Evolutionary conservation across 2,888 invertebrate species (phyloP).

Genomic region (Tetropium fuscum): DNA sequence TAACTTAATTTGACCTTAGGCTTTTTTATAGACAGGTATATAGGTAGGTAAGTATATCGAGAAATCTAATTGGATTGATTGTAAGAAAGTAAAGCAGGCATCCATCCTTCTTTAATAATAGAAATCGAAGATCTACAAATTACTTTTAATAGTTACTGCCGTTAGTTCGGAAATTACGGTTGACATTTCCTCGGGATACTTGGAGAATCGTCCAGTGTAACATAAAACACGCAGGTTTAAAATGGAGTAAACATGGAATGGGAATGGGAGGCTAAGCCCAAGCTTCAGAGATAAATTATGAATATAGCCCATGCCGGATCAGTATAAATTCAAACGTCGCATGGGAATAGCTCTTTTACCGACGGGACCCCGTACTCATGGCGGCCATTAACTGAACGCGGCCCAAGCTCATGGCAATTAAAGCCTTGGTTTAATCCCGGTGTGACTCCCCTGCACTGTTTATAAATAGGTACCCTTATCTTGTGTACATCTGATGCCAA

Average conservation of each 20-base stretch:
- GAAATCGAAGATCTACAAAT: no score
- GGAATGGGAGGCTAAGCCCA: constrained; percentile 22
- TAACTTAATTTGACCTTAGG: no score
- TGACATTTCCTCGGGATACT: constrained; percentile 13
- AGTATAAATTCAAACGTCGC: constrained; percentile 51
- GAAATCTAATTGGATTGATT: no score
- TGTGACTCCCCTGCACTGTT: constrained; percentile 48
- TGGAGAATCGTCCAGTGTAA: constrained; percentile 8
- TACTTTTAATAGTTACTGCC: neutral
- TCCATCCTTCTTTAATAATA: no score
- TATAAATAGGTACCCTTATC: constrained; percentile 53
- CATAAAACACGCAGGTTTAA: constrained; percentile 25
- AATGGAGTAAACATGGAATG: constrained; percentile 14
- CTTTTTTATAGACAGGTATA: no score
- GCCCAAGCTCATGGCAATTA: constrained; percentile 57
- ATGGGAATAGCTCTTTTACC: constrained; percentile 57
- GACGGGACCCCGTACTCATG: constrained; percentile 53
- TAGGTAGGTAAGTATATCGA: no score
- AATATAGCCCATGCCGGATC: constrained; percentile 34
- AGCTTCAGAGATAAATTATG: constrained; percentile 31
- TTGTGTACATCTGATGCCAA: constrained; percentile 49
- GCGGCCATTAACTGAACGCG: constrained; percentile 57
- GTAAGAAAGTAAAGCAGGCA: no score
- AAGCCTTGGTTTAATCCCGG: constrained; percentile 56
- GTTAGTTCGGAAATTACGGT: constrained; percentile 6